Base-by-base conservation (phyloP, 2,113 vertebrate species). In the Lamprotornis superbus region DNA sequence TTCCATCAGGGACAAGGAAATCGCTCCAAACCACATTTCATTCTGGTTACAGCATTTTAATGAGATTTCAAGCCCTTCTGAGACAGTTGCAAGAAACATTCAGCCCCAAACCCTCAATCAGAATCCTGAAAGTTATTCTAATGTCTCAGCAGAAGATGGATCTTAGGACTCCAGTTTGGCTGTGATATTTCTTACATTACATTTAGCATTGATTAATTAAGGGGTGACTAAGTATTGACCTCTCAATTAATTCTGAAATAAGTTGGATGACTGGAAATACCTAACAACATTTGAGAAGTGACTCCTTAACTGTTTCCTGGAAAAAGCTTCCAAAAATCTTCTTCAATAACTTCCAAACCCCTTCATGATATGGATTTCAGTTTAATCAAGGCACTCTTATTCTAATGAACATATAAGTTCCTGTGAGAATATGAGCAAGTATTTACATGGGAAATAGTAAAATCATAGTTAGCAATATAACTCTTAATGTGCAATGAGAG, bases 11-110 rank as follows among this genome's bases (percentile, higher is more conserved):
- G 90, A 89, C 76, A 82, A 75, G 86, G 86, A 97, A 96, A 93
- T 83, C 49, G 0, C 90, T 96, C 95, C 94, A 97, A 95, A 96
- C 89, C 90, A 95, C 92, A 93, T 97, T 96, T 96, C 60, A 92
- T 96, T 96, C 90, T 93, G 76, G 64, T 96, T 92, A 88, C 49
- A 27, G 68, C 83, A 89, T 93, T 95, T 96, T 88, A 94, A 95
- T 83, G 85, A 88, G 82, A 93, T 94, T 95, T 95, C 81, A 83
- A 95, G 19, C 52, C 63, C 39, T 94, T 95, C 63, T 74, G 85
- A 93, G 90, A 75, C 14, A 40, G 68, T 74, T 0, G 0, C 60
- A 74, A 86, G 85, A 77, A 92, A 71, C 37, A 60, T 35, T 77
- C 63, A 67, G 82, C 47, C 83, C 47, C 68, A 92, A 92, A 88